A percentile compares a stretch with the other conserved stretches of the same genome.
Conservation (phyloP, 2,797 vertebrate species). For the Myiothlypis coronata region DNA sequence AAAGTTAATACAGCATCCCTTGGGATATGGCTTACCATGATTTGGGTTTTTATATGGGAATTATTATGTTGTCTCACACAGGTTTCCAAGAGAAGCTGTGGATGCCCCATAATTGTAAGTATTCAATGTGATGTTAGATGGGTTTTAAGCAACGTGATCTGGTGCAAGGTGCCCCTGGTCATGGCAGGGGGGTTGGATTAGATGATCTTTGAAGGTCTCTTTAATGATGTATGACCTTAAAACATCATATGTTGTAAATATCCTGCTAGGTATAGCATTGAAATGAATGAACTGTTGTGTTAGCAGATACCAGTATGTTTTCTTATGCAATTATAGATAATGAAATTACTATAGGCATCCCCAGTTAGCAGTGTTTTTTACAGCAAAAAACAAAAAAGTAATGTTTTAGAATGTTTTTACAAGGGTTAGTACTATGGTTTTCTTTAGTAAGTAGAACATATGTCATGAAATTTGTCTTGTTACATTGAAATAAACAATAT, state of each 20-base stretch:
- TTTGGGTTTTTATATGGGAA: neutral
- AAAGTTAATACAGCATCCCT: neutral
- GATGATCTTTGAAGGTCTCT: neutral
- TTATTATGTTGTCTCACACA: neutral
- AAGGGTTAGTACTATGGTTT: neutral
- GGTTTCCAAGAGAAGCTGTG: neutral
- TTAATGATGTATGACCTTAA: neutral
- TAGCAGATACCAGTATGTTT: neutral
- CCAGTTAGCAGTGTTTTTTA: neutral
- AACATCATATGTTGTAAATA: neutral
- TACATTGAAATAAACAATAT: neutral
- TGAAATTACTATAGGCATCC: neutral
- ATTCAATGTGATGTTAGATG: neutral
- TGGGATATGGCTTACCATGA: neutral
- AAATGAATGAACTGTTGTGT: neutral
- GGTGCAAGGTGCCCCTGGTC: neutral
- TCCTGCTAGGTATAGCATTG: neutral
- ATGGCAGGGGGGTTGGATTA: no score
- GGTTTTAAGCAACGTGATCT: neutral
- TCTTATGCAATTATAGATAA: neutral
- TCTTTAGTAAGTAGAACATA: neutral
- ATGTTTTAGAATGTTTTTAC: neutral
- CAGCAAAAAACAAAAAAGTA: neutral
- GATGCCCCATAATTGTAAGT: neutral
- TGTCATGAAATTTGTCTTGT: neutral